Evolutionary conservation across 1,140 invertebrate species (phyloP).

Genomic region (Calliphora vicina): DNA sequence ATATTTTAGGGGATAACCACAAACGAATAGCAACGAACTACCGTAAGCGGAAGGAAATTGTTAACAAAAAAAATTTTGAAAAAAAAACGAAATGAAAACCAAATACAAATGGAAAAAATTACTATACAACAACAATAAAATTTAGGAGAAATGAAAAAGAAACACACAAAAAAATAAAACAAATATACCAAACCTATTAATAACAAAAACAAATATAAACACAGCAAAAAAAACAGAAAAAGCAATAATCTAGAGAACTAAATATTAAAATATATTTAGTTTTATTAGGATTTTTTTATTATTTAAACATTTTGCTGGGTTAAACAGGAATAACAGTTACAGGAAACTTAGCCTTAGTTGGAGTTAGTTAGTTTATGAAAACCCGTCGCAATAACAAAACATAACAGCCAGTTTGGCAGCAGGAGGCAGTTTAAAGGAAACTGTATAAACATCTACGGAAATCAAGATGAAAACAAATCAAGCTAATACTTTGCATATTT

Average conservation of each 20-base stretch:
- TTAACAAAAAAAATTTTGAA: not conserved
- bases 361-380: not conserved
- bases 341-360: not conserved
- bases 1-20: not conserved
- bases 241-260: not conserved
- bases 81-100: not conserved
- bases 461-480: not conserved
- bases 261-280: too few species aligned
- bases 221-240: not conserved
- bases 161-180: not conserved
- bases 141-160: not conserved
- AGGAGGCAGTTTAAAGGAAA: not conserved
- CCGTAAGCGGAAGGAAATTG: conserved; percentile 21
- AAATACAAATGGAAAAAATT: conserved; percentile 1
- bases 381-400: not conserved
- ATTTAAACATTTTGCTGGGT: too few species aligned
- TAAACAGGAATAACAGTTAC: too few species aligned
- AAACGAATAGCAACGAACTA: not conserved
- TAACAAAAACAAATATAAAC: conserved; percentile 1
- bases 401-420: too few species aligned
- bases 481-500: not conserved
- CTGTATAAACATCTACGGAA: not conserved
- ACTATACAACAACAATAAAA: not conserved
- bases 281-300: not conserved
- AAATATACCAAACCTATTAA: conserved; percentile 8